These are phyloP conservation scores for Ataeniobius toweri DNA, from an alignment of 2,797 vertebrate genomes.

Conservation along the genomic window DNA sequence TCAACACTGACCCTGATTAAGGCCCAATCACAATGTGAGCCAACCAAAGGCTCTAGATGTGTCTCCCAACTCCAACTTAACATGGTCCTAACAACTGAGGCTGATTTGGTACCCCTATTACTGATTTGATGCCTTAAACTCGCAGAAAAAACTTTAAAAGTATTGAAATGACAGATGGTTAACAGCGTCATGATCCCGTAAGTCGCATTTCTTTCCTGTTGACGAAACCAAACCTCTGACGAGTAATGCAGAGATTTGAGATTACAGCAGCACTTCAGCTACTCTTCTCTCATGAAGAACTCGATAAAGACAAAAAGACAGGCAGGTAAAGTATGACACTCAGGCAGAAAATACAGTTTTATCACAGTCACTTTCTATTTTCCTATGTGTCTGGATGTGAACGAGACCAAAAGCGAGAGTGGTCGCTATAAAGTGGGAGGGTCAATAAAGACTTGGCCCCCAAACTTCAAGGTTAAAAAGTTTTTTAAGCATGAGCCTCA, in stretches of 20 bases:
- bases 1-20: not conserved
- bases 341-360: slow-evolving; percentile 7
- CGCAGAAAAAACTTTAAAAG: not conserved
- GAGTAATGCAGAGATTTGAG: slow-evolving; percentile 17
- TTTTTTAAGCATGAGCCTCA: not conserved
- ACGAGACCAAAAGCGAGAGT: not conserved
- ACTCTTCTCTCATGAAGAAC: slow-evolving; percentile 17
- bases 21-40: not conserved
- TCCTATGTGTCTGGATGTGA: not conserved
- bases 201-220: slow-evolving; percentile 8
- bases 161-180: slow-evolving; percentile 5
- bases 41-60: not conserved
- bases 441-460: slow-evolving; percentile 24
- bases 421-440: slow-evolving; percentile 7
- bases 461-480: not conserved
- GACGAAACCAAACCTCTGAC: slow-evolving; percentile 25
- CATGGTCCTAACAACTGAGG: not conserved
- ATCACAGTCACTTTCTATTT: not conserved
- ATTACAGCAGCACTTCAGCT: slow-evolving; percentile 18
- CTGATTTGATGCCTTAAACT: not conserved
- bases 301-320: slow-evolving; percentile 20
- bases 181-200: slow-evolving; percentile 9
- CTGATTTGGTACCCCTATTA: not conserved
- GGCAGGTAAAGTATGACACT: slow-evolving; percentile 15
- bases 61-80: not conserved